These are phyloP conservation scores for Erebia palarica DNA, from an alignment of 2,888 invertebrate genomes.

Conservation along the genomic window DNA sequence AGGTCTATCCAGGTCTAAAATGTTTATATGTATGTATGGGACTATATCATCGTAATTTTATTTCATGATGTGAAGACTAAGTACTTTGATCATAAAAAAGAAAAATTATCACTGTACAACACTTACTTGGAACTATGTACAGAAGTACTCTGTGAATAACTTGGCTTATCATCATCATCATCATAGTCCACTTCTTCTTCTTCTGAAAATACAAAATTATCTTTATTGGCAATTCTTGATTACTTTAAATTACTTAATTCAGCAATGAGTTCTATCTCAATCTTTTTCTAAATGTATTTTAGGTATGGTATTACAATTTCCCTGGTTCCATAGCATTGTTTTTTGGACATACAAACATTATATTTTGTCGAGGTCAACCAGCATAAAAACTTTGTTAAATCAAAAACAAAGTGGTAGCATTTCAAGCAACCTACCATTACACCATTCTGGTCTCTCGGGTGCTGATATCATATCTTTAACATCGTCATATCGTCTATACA, in stretches of 20 bases:
- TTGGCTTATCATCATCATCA: conserved; percentile 38
- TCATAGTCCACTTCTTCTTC: conserved; percentile 41
- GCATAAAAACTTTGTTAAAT: too few relatives aligned
- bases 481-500: conserved; percentile 91
- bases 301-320: too few relatives aligned
- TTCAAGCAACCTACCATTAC: conserved; percentile 82
- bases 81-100: too few relatives aligned
- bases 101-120: too few relatives aligned
- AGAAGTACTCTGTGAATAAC: conserved; percentile 32
- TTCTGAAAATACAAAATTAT: conserved; percentile 29
- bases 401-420: background rate
- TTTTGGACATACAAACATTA: background rate
- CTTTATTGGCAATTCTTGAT: background rate
- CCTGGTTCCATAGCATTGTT: too few relatives aligned
- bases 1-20: too few relatives aligned
- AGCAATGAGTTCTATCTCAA: background rate
- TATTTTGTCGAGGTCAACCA: background rate
- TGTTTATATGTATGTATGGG: too few relatives aligned
- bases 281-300: too few relatives aligned
- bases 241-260: background rate
- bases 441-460: conserved; percentile 94
- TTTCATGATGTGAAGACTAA: too few relatives aligned
- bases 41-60: too few relatives aligned
- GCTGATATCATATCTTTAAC: conserved; percentile 87
- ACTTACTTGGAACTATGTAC: conserved; percentile 6